Base-by-base conservation (phyloP, 2,113 vertebrate genomes). In the Takifugu bimaculatus region DNA sequence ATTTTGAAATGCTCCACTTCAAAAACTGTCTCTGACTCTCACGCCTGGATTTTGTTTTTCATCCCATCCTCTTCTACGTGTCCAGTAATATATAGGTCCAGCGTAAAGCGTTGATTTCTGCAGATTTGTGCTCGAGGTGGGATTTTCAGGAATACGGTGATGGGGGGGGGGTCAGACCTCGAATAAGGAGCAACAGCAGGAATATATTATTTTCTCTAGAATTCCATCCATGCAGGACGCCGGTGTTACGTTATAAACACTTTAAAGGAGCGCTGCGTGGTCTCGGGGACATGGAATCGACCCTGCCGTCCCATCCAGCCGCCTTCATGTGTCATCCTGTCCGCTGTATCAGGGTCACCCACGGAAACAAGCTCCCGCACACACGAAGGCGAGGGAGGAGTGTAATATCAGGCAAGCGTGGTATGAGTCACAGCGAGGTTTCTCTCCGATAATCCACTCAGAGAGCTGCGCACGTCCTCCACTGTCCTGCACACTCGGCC, bases 401-500 rank as follows among this genome's bases (percentile, higher is more conserved):
- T 58, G 53, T 74, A 72, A 65, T 65, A 63, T 65, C 65, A 77
- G 63, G 55, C 45, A 45, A 70, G 54, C 59, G 66, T 15, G 11
- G 53, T 28, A 57, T 84, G 77, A 77, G 66, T 81, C 80, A 58
- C 55, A 63, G 61, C 25, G 50, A 66, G 54, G 74, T 72, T 77
- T 79, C 29, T 52, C 54, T 72, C 35, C 6, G 60, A 39, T 74
- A 78, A 85, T 81, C 77, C 63, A 60, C 53, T 69, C 68, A 57
- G 60, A n/a, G 61, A 65, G 72, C 74, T 60, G 54, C 66, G 55
- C 39, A 56, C 55, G 63, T 75, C 77, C 72, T 67, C 50, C 65
- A 42, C 2, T 70, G 55, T 76, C 70, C 55, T 10, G 6, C 42
- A 6, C 42, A 13, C 44, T 66, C 68, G 57, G 20, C 73, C 68